phyloP scores from a whole-genome alignment of 2,113 vertebrate species.

The Neogale vison region DNA sequence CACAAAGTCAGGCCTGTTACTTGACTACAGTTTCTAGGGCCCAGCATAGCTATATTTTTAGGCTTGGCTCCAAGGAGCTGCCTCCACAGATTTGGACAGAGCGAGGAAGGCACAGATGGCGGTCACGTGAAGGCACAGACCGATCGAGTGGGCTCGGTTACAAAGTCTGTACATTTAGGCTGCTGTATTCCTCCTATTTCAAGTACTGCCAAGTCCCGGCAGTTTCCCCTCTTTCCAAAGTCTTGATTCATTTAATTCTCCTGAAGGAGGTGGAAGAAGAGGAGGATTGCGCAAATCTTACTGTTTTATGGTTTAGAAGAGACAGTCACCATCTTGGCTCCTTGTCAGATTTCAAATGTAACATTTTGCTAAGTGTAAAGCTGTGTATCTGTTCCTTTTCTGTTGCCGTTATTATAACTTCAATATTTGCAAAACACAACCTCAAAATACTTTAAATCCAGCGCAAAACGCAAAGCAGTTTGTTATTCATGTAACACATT shows the following conservation, averaged over 20 bases:
- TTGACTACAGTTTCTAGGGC: conserved; percentile 57
- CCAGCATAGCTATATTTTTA: conserved; percentile 43
- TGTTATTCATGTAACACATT: conserved; percentile 31
- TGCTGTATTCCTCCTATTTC: conserved; percentile 66
- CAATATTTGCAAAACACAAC: conserved; percentile 80
- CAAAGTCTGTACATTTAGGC: conserved; percentile 37
- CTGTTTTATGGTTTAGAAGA: conserved; percentile 45
- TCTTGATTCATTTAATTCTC: conserved; percentile 72
- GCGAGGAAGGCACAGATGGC: conserved; percentile 73
- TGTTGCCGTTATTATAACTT: conserved; percentile 54
- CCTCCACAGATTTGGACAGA: conserved; percentile 69
- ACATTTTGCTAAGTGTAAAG: conserved; percentile 73
- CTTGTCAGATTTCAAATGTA: conserved; percentile 54
- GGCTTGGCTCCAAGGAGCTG: conserved; percentile 79
- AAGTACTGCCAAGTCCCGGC: conserved; percentile 59
- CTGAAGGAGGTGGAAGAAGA: conserved; percentile 62
- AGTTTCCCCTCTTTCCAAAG: conserved; percentile 48
- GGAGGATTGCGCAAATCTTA: neutral
- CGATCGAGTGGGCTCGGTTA: conserved; percentile 22
- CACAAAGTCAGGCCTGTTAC: neutral
- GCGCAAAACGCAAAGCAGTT: conserved; percentile 61
- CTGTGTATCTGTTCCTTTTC: conserved; percentile 80
- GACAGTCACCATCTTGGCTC: conserved; percentile 52
- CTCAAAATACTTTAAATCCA: conserved; percentile 68
- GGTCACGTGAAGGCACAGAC: conserved; percentile 70